Evolutionary conservation across 2,797 vertebrate genomes (phyloP).

Genomic region (Bryconaethiops microstoma): DNA sequence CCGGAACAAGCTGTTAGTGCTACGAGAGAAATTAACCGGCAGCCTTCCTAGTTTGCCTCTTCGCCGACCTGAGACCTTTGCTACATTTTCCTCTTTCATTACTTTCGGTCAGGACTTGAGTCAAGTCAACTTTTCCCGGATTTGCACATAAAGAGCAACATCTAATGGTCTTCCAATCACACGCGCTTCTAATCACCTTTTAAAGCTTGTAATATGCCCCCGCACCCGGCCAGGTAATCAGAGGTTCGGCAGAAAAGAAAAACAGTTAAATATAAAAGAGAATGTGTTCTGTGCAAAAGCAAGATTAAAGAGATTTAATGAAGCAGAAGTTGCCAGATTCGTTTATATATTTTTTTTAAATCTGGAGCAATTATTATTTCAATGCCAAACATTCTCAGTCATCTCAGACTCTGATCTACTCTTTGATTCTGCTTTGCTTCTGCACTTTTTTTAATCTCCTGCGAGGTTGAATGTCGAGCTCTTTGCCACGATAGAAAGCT

Average conservation of each 20-base stretch:
- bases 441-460: neutral
- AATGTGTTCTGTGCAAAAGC: slow-evolving; percentile 10
- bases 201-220: neutral
- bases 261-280: neutral
- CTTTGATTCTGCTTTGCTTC: slow-evolving; percentile 50
- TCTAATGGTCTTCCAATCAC: slow-evolving; percentile 1
- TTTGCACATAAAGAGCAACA: neutral
- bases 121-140: neutral
- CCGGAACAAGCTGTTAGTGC: slow-evolving; percentile 46
- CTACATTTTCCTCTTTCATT: neutral
- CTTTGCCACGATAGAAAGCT: slow-evolving; percentile 29
- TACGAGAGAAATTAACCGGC: slow-evolving; percentile 44
- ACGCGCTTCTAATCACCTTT: neutral
- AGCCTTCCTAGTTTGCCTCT: neutral
- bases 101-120: neutral
- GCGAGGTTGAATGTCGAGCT: slow-evolving; percentile 20
- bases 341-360: slow-evolving; percentile 43
- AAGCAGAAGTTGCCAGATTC: slow-evolving; percentile 4
- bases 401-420: slow-evolving; percentile 44
- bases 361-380: slow-evolving; percentile 44
- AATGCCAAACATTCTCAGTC: slow-evolving; percentile 39
- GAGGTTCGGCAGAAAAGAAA: neutral
- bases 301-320: slow-evolving; percentile 25
- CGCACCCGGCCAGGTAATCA: slow-evolving; percentile 2
- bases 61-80: slow-evolving; percentile 7